These are phyloP conservation scores for Rhegmatorhina hoffmannsi DNA, from an alignment of 2,113 vertebrate genomes.

Conservation along the genomic window DNA sequence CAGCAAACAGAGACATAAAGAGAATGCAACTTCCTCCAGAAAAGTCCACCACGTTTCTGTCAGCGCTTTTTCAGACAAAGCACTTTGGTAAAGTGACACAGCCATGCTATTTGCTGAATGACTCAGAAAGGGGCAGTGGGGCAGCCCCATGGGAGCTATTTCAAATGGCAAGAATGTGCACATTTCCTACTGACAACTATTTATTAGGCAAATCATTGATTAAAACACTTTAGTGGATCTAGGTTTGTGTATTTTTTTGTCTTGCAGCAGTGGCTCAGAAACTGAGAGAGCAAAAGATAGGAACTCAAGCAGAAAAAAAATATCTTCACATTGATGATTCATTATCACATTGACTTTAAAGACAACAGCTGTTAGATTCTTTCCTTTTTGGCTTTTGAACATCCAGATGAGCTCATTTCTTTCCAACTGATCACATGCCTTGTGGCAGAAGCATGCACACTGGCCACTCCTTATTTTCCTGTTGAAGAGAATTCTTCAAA, in stretches of 20 bases:
- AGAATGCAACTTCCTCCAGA: not conserved
- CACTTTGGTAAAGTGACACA: not conserved
- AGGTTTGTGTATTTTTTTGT: not conserved
- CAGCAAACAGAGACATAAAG: not conserved
- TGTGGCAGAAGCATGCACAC: not conserved
- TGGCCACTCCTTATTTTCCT: conserved; percentile 1
- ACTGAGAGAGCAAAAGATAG: not conserved
- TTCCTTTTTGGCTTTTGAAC: conserved; percentile 32
- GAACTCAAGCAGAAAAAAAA: not conserved
- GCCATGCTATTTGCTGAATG: not conserved
- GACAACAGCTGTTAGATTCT: conserved; percentile 46
- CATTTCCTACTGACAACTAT: not conserved
- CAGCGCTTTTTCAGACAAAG: not conserved
- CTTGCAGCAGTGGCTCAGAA: not conserved
- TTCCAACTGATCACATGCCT: conserved; percentile 41
- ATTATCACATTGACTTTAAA: conserved; percentile 35
- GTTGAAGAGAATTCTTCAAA: not conserved
- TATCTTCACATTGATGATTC: not conserved
- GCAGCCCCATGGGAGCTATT: not conserved
- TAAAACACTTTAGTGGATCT: not conserved
- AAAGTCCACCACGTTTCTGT: not conserved
- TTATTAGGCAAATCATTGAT: not conserved
- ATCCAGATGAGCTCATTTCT: conserved; percentile 35
- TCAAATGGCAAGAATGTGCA: not conserved
- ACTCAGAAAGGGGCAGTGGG: not conserved